phyloP scores from a whole-genome alignment of 2,888 invertebrate species.

The Endomychus coccineus region DNA sequence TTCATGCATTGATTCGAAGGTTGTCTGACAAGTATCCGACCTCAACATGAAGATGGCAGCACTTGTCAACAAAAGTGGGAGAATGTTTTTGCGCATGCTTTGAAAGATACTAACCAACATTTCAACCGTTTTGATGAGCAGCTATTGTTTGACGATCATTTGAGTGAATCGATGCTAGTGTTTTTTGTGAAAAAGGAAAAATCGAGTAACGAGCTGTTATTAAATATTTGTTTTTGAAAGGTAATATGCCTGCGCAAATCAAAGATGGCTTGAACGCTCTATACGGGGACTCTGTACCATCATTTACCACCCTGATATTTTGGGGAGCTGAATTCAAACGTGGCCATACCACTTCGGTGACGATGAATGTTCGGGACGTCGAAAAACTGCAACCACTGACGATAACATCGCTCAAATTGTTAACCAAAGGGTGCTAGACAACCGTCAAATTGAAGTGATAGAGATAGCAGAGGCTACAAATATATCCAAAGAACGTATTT shows the following conservation, averaged over 20 bases:
- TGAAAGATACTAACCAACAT: background rate
- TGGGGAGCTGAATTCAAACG: conserved; percentile 22
- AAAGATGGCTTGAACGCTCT: conserved; percentile 9
- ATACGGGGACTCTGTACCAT: conserved; percentile 11
- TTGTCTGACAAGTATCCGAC: too few relatives aligned
- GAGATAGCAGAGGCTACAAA: conserved; percentile 18
- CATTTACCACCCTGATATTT: conserved; percentile 14
- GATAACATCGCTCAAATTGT: too few relatives aligned
- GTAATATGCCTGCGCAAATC: too few relatives aligned
- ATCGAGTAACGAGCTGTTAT: too few relatives aligned
- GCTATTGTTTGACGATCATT: too few relatives aligned
- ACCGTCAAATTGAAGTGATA: conserved; percentile 19
- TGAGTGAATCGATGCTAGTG: conserved; percentile 5
- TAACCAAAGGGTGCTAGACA: conserved; percentile 17
- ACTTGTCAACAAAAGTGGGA: too few relatives aligned
- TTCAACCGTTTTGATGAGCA: background rate
- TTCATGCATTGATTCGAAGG: too few relatives aligned
- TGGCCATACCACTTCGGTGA: conserved; percentile 17
- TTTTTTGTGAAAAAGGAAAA: too few relatives aligned
- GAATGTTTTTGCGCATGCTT: too few relatives aligned
- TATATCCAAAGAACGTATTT: conserved; percentile 18
- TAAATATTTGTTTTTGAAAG: too few relatives aligned
- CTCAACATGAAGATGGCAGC: background rate
- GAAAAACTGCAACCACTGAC: conserved; percentile 18
- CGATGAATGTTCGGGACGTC: conserved; percentile 16